Conservation (phyloP, 2,113 vertebrate species). For the Colossoma macropomum region DNA sequence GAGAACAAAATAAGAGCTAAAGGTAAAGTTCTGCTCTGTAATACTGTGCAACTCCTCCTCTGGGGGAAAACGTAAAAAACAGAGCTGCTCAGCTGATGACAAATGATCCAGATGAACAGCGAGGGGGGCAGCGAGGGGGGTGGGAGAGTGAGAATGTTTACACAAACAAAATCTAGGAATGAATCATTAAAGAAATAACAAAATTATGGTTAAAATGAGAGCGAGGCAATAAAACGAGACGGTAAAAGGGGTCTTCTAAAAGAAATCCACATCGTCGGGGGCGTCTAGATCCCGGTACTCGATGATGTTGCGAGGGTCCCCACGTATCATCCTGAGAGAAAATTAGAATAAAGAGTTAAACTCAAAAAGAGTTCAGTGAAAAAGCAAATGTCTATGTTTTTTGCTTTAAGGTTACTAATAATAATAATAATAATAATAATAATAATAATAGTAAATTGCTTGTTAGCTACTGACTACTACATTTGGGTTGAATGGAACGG, state of each 20-base stretch:
- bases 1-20: conserved; percentile 19
- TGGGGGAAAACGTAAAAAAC: too few species aligned
- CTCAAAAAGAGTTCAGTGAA: too few species aligned
- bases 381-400: too few species aligned
- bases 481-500: too few species aligned
- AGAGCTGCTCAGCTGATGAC: neutral
- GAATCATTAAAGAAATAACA: conserved; percentile 6
- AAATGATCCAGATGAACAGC: neutral
- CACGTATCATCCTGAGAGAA: conserved; percentile 84
- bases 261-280: conserved; percentile 92
- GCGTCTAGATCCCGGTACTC: conserved; percentile 92
- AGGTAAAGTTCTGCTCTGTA: neutral
- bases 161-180: neutral
- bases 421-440: neutral
- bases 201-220: conserved; percentile 44
- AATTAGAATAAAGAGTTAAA: too few species aligned
- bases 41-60: neutral
- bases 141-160: too few species aligned
- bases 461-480: too few species aligned
- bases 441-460: too few species aligned
- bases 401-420: too few species aligned
- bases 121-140: neutral
- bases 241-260: conserved; percentile 70
- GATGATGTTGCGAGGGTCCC: conserved; percentile 89
- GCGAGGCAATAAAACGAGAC: conserved; percentile 16